Conservation (phyloP, 2,797 vertebrate genomes). For the Momotus momota region DNA sequence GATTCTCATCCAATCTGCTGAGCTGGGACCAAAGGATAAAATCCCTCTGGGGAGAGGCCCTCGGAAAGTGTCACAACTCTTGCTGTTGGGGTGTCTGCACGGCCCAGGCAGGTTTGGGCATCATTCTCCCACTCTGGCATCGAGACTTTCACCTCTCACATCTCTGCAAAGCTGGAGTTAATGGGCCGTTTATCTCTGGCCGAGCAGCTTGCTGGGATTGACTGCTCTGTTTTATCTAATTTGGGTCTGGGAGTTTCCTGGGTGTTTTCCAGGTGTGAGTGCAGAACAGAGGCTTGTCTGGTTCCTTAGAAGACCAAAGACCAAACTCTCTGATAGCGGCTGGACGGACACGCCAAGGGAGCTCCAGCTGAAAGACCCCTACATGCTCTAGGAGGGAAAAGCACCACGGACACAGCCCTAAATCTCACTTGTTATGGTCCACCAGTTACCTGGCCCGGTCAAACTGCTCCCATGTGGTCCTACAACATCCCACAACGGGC, state of each 20-base stretch:
- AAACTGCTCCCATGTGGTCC: neutral
- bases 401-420: fast-evolving
- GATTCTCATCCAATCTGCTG: neutral
- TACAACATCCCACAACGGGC: neutral
- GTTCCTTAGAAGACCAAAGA: neutral
- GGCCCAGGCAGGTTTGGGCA: neutral
- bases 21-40: neutral
- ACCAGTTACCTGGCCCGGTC: neutral
- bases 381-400: neutral
- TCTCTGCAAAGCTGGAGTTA: neutral
- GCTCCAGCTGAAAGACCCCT: neutral
- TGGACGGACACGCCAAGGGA: neutral
- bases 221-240: neutral
- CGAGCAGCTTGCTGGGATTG: neutral
- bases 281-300: neutral
- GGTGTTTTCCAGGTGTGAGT: neutral
- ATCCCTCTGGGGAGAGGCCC: neutral
- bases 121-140: fast-evolving
- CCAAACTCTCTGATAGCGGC: neutral
- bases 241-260: neutral
- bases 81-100: neutral
- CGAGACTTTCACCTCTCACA: neutral
- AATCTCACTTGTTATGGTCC: neutral
- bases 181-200: neutral
- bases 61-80: neutral